Evolutionary conservation across 2,888 invertebrate species (phyloP), one percentile per base, ranked within the genome.

Genomic region (Gastracanthus pulcherrimus): DNA sequence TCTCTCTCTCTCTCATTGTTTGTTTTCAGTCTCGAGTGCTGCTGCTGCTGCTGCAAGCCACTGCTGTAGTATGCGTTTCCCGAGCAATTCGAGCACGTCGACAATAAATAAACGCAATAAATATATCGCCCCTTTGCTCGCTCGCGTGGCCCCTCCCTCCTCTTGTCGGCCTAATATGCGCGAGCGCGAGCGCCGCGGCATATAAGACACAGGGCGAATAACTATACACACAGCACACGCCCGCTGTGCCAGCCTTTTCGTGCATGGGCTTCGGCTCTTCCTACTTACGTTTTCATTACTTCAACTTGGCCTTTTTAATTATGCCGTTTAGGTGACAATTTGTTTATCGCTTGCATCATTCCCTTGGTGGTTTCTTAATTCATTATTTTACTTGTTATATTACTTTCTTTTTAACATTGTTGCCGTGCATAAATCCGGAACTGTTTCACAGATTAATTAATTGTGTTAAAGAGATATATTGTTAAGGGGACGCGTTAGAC

Each of bases 61-160:
- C 62, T 4, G 45, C 16, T n/a, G 45, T n/a, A 16, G 11, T 19
- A 34, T 60, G 34, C 66, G 75, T 19, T 79, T 80, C 45, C 71
- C 58, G 45, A 71, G 74, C 83, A 62, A 83, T 83, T 76, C 82
- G 79, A 83, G 83, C 76, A 67, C 80, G 77, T 76, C 74, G 81
- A 81, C 82, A 55, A 85, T 83, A 83, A 85, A 85, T 84, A 85
- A 82, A 82, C 70, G 60, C 75, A 81, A 83, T 78, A 83, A 83
- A 81, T 81, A 81, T 81, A 83, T 83, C 80, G 83, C 75, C 36
- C 74, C n/a, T n/a, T 72, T 29, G 19, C 41, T 23, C n/a, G 45
- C 60, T 71, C 71, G 55, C 71, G 76, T 26, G 29, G 48, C 64
- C 19, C 69, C 70, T 45, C 36, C 75, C 11, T 19, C 41, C 76